A percentile compares a stretch with the other conserved stretches of the same genome.
Conservation (phyloP, 2,797 vertebrate species). For the Harpagifer antarcticus region DNA sequence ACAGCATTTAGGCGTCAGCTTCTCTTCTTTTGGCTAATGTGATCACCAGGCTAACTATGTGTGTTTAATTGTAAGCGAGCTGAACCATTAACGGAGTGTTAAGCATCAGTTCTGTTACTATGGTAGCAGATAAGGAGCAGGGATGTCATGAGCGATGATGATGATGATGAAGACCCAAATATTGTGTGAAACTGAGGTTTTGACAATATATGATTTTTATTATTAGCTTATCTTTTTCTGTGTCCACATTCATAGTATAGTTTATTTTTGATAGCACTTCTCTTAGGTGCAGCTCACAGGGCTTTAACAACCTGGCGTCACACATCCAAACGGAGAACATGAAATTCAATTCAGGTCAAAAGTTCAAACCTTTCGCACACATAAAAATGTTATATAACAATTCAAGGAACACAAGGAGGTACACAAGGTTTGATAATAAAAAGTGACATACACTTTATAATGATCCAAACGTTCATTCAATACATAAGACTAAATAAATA, state of each 20-base stretch:
- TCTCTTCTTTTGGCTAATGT: slow-evolving; percentile 39
- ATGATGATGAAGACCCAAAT: slow-evolving; percentile 11
- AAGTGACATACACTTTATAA: too few relatives aligned
- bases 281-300: too few relatives aligned
- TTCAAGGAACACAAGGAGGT: too few relatives aligned
- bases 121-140: slow-evolving; percentile 28
- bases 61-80: slow-evolving; percentile 48
- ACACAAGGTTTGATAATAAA: too few relatives aligned
- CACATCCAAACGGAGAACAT: too few relatives aligned
- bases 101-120: slow-evolving; percentile 44
- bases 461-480: too few relatives aligned
- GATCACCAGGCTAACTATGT: slow-evolving; percentile 34
- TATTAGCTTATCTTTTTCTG: neutral
- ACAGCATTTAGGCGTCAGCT: neutral
- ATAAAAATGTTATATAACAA: too few relatives aligned
- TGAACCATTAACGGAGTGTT: slow-evolving; percentile 47
- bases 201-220: neutral
- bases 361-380: too few relatives aligned
- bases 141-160: neutral
- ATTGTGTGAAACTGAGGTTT: neutral
- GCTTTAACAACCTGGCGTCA: too few relatives aligned
- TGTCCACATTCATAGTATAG: neutral
- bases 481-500: too few relatives aligned
- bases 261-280: too few relatives aligned
- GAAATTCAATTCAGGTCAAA: too few relatives aligned